Evolutionary conservation across 2,888 invertebrate genomes (phyloP).

Genomic region (Cantharis rustica): DNA sequence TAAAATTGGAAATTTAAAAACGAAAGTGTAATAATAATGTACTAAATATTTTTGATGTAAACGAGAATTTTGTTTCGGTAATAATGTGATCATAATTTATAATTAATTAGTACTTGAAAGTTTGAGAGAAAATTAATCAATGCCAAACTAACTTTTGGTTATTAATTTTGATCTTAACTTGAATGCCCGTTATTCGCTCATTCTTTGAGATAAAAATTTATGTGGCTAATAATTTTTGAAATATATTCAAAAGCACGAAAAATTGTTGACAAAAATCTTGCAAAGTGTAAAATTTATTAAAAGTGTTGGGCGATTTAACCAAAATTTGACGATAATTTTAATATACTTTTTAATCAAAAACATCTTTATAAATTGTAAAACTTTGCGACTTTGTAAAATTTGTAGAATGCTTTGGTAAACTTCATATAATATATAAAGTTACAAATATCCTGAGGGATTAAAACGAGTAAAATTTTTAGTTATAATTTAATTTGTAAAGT

Average conservation of each 20-base stretch:
- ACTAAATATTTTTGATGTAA: background rate
- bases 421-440: background rate
- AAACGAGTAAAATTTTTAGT: background rate
- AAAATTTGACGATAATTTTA: background rate
- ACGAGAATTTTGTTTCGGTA: background rate
- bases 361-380: background rate
- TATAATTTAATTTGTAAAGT: background rate
- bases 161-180: constrained; percentile 3
- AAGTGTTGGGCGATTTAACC: background rate
- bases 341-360: background rate
- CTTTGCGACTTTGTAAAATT: background rate
- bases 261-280: background rate
- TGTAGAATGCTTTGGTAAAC: background rate
- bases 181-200: background rate
- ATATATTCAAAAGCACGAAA: constrained; percentile 1
- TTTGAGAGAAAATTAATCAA: background rate
- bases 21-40: background rate
- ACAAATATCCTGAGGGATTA: background rate
- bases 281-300: background rate
- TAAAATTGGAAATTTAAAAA: background rate
- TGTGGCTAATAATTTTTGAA: background rate
- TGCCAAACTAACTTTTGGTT: background rate
- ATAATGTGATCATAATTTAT: background rate
- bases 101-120: background rate
- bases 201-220: background rate